These are phyloP conservation scores for Pagrus major DNA, from an alignment of 2,113 vertebrate genomes.

Conservation along the genomic window DNA sequence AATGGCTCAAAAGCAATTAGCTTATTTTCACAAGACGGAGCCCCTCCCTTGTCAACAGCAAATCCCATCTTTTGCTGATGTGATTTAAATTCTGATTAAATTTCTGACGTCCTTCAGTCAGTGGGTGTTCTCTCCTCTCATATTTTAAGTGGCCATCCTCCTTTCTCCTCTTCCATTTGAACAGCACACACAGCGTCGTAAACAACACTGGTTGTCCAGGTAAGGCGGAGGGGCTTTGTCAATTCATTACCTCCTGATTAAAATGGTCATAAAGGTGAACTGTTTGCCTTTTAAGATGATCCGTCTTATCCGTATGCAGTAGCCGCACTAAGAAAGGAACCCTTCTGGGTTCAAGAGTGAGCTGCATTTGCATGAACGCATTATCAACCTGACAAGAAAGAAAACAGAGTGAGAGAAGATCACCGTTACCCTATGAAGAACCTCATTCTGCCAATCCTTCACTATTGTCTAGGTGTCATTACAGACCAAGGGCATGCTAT, in stretches of 20 bases:
- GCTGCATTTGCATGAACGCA: conserved; percentile 50
- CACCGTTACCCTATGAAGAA: conserved; percentile 33
- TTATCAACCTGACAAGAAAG: conserved; percentile 36
- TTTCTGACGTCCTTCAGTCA: conserved; percentile 80
- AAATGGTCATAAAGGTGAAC: conserved; percentile 45
- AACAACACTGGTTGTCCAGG: conserved; percentile 35
- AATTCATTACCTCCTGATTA: conserved; percentile 40
- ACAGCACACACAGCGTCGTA: conserved; percentile 26
- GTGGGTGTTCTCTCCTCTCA: conserved; percentile 44
- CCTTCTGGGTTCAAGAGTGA: conserved; percentile 31
- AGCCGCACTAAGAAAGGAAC: conserved; percentile 3
- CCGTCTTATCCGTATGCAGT: conserved; percentile 46
- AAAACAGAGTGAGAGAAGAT: conserved; percentile 36
- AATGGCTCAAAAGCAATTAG: conserved; percentile 76
- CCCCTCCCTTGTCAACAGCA: conserved; percentile 37
- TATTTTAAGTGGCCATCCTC: conserved; percentile 57
- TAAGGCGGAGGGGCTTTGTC: conserved; percentile 15
- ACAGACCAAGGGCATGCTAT: conserved; percentile 51
- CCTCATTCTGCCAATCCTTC: conserved; percentile 38
- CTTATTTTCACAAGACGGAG: conserved; percentile 71
- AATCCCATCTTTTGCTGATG: conserved; percentile 79
- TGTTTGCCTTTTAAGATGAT: conserved; percentile 42
- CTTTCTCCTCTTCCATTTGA: conserved; percentile 36
- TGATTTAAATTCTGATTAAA: conserved; percentile 85
- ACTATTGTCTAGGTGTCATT: conserved; percentile 56